Base-by-base conservation (phyloP, 1,140 invertebrate genomes). In the Parapsyche elsis region DNA sequence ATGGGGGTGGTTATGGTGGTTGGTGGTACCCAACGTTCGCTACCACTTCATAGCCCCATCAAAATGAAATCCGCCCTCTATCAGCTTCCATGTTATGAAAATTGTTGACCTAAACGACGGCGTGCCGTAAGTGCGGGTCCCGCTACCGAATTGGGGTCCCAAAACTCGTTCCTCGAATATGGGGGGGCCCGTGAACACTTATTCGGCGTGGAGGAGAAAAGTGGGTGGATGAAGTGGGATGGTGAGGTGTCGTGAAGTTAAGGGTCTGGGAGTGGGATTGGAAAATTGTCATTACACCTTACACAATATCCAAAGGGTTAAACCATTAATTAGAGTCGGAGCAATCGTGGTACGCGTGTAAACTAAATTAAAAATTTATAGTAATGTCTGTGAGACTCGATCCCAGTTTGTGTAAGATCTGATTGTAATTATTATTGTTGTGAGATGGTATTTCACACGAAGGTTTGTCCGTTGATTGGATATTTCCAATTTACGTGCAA, bases 21-120 rank as follows among this genome's bases (percentile, higher is more conserved):
- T 21, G n/a, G 24, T 67, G 24, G 12, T 53, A 5, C n/a, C 30
- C 61, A 76, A 77, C 78, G 71, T 45, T 10, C 71, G 7, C n/a
- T 7, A 23, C 16, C 74, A 38, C 74, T 75, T 76, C 76, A 70
- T 80, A 73, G 76, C 64, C 30, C 75, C 76, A 74, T 81, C 80
- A 81, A 59, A 81, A 71, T 70, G 76, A 71, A 38, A 75, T 76
- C 75, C 71, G 14, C 49, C 67, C 75, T 80, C 16, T 30, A 74
- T 23, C 26, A 64, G 71, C 19, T 76, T 23, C 57, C 49, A 61
- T 71, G 70, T 64, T 70, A 75, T 80, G 78, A 80, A 80, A 80
- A 80, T 80, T 80, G 64, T 67, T 67, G 64, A 67, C 64, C 64
- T 23, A 53, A 38, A 53, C 49, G 49, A 53, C 49, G 16, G 21